Evolutionary conservation across 2,888 invertebrate species (phyloP), one percentile per base, ranked within the genome.

Genomic region (Eremobia ochroleuca): DNA sequence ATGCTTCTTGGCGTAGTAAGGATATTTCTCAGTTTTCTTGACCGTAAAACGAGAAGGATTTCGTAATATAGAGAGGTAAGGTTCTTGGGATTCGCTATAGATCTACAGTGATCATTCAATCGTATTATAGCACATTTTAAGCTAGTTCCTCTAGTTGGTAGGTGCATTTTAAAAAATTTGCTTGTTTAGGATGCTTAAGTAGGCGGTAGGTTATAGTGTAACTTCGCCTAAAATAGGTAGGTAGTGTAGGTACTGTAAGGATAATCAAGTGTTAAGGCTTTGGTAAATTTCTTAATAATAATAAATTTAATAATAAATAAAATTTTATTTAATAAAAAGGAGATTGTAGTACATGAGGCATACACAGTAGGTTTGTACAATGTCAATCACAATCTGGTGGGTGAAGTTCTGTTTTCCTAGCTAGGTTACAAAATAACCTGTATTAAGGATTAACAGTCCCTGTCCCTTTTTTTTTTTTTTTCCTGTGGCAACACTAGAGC

Each of bases 21-120:
- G 52, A 74, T 40, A 76, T 34, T 43, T 52, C 11, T 37, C 11
- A 34, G 4, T 34, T 75, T 62, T 62, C 31, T 43, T 52, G 18
- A 18, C 28, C 2, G 25, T 21, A 43, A 46, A 55, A 34, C 18
- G 52, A 52, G 62, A 34, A 2, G 8, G 25, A 31, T 31, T 67
- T 52, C 9, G 18, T n/a, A 15, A 31, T 65, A 6, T 3, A 21
- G n/a, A n/a, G 8, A 37, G 40, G 65, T 28, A 28, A 21, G 28
- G 43, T 28, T 43, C 4, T 49, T 31, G 15, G n/a, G 5, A 52
- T 52, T n/a, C 6, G n/a, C 67, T 49, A 49, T 62, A 21, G 6
- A 52, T 52, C 15, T 40, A 52, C 21, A 18, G 8, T 46, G 2
- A 66, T 25, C 31, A 8, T 31, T 8, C 25, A 4, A 31, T 0